Conservation (phyloP, 2,888 invertebrate species). For the Chrysolina haemoptera region DNA sequence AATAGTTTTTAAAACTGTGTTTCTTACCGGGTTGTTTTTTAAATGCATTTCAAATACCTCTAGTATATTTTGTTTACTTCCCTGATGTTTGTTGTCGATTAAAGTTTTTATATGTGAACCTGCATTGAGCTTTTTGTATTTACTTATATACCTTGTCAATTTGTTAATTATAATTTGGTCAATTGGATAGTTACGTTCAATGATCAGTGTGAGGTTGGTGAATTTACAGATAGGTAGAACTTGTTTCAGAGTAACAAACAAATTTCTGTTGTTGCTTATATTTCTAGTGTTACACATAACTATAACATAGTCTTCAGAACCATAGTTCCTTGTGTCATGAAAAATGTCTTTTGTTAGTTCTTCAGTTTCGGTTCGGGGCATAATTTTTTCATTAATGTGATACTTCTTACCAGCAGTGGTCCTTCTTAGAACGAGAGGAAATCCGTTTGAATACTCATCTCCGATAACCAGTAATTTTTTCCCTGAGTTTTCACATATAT, state of each 20-base stretch:
- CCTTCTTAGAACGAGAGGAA: neutral
- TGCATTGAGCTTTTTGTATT: neutral
- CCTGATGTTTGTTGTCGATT: neutral
- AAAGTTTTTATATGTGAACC: neutral
- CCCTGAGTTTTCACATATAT: too few species aligned
- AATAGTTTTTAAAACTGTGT: neutral
- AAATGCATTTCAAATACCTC: neutral
- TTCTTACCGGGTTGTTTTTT: neutral
- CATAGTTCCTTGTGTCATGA: neutral
- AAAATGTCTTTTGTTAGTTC: neutral
- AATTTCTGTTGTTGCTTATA: neutral
- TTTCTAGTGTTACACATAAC: neutral
- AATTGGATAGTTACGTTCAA: neutral
- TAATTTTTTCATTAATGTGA: neutral
- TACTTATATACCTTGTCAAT: neutral
- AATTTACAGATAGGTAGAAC: conserved; percentile 2
- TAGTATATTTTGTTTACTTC: conserved; percentile 1
- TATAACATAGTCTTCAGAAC: neutral
- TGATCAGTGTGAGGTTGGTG: neutral
- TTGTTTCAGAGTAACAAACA: neutral
- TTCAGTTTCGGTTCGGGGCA: neutral
- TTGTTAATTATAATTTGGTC: conserved; percentile 5
- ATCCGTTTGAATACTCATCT: conserved; percentile 4
- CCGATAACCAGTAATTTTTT: neutral
- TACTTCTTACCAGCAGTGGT: neutral